Base-by-base conservation (phyloP, 2,797 vertebrate genomes). In the Eulemur rubriventer region DNA sequence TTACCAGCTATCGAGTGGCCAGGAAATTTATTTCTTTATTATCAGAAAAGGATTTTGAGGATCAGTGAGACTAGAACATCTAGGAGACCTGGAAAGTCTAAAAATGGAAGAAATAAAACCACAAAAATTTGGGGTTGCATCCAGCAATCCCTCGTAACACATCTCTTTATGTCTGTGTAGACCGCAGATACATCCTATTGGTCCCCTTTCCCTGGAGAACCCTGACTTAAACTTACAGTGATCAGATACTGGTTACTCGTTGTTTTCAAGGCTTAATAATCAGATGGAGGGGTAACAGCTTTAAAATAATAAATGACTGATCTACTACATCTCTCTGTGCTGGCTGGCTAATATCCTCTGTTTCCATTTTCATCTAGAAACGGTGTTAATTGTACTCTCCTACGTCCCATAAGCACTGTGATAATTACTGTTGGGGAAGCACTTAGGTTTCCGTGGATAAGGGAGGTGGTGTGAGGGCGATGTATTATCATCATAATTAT, bases 371-470 rank as follows among this genome's bases (percentile, higher is more conserved):
- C 46, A 89, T 95, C 69, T 93, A 16, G 52, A 96, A 95, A 93
- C 4, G 41, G n/a, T 87, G 43, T 94, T 97, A 97, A 96, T 97
- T 94, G 97, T 89, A 72, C 30, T 67, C 84, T 80, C n/a, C 30
- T 65, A 52, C 16, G 67, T 97, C 96, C 91, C 95, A 81, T 52
- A 96, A 96, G 91, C 95, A 79, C 88, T 72, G 79, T 43, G 46
- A 93, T 98, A 96, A 98, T 97, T 97, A 91, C 79, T 97, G 91
- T 93, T 95, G 65, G 88, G 96, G 89, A 96, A 80, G 57, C 86
- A 94, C 86, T 95, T 89, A 72, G 72, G 91, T 94, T 95, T 91
- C 89, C 82, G 50, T 81, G 96, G 85, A 52, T 96, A 96, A 97
- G 79, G 35, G 79, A 94, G 79, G 76, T 12, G 61, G 75, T 95